Evolutionary conservation across 2,888 invertebrate species (phyloP).

Genomic region (Argyresthia goedartella): DNA sequence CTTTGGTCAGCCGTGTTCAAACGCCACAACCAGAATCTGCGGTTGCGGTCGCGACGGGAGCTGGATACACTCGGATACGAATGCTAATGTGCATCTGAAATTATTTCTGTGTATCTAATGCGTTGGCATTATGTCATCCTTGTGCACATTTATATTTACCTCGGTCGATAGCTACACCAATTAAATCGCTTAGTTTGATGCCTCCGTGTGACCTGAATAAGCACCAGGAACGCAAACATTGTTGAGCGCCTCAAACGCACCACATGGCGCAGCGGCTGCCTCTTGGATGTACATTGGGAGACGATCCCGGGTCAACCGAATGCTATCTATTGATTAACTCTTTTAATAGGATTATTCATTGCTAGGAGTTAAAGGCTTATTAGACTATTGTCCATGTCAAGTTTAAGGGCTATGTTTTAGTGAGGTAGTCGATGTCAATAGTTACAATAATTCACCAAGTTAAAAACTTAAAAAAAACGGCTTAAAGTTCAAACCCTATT

Average conservation of each 20-base stretch:
- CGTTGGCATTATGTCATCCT: neutral
- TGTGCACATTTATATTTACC: neutral
- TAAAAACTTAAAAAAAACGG: too few species aligned
- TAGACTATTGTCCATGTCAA: too few species aligned
- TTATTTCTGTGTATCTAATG: slow-evolving; percentile 1
- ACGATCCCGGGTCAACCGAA: too few species aligned
- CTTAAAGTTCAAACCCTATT: too few species aligned
- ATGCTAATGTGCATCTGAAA: neutral
- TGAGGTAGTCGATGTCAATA: too few species aligned
- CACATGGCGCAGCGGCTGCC: neutral
- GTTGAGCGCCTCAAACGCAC: neutral
- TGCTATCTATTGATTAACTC: too few species aligned
- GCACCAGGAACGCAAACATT: neutral
- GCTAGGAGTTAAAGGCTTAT: too few species aligned
- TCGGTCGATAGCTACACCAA: neutral
- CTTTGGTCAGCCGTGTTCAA: slow-evolving; percentile 37
- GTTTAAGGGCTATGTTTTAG: too few species aligned
- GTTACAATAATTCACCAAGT: too few species aligned
- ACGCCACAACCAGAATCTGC: slow-evolving; percentile 53
- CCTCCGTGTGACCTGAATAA: neutral
- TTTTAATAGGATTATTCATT: too few species aligned
- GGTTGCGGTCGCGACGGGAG: slow-evolving; percentile 21
- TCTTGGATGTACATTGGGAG: too few species aligned
- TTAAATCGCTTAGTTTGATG: neutral
- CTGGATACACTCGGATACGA: neutral